Percentiles rank a stretch among this genome's conserved stretches.
phyloP scores from a whole-genome alignment of 2,888 invertebrate genomes.

The Hypselothyrea guttata region DNA sequence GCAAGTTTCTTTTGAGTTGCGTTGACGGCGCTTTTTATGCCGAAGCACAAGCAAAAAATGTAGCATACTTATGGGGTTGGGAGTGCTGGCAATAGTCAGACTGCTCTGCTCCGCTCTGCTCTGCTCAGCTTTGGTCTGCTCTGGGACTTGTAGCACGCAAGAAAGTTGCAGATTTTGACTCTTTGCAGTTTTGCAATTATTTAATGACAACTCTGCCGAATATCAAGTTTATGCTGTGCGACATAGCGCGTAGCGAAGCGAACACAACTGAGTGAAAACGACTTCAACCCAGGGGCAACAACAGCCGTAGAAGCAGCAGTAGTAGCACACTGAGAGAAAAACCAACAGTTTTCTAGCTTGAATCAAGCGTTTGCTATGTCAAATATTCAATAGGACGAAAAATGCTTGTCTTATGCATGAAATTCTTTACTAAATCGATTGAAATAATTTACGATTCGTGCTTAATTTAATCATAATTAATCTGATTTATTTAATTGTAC shows the following conservation, averaged over 20 bases:
- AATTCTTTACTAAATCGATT: too few species aligned
- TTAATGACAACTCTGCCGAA: constrained; percentile 56
- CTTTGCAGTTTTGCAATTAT: constrained; percentile 35
- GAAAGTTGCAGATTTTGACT: constrained; percentile 40
- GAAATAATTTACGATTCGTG: too few species aligned
- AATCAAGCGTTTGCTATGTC: too few species aligned
- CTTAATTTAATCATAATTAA: too few species aligned
- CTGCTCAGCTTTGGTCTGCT: too few species aligned
- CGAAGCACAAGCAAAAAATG: background rate
- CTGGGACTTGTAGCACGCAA: constrained; percentile 27
- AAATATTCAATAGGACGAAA: too few species aligned
- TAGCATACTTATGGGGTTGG: background rate
- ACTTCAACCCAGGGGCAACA: constrained; percentile 1
- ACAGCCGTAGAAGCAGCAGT: constrained; percentile 1
- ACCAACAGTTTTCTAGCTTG: too few species aligned
- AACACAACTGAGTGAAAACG: constrained; percentile 33
- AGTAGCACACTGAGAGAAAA: constrained; percentile 4
- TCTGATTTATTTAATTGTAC: too few species aligned
- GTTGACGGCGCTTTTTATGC: constrained; percentile 23
- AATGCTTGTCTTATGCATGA: too few species aligned
- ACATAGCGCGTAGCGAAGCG: constrained; percentile 37
- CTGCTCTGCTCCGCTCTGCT: too few species aligned
- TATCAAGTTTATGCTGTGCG: constrained; percentile 46
- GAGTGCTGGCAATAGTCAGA: too few species aligned
- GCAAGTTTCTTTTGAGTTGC: constrained; percentile 5